Percentiles rank a stretch among this genome's conserved stretches.
phyloP scores from a whole-genome alignment of 2,797 vertebrate genomes.

The Delichon dasypus region DNA sequence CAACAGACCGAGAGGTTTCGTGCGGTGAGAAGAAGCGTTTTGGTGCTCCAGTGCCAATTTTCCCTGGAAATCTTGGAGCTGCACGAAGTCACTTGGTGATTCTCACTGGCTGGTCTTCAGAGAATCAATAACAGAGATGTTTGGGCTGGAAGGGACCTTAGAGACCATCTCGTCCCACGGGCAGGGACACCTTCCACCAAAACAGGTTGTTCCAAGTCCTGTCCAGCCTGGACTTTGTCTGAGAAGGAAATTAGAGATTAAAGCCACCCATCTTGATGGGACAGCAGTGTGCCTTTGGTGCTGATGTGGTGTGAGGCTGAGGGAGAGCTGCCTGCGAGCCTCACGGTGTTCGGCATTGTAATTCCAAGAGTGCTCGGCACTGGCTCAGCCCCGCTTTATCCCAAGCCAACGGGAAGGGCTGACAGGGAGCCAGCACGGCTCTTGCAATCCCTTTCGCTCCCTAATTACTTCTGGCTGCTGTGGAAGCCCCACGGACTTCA shows the following conservation, averaged over 20 bases:
- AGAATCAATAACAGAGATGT: not conserved
- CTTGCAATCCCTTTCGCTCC: not conserved
- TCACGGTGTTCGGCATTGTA: accelerated
- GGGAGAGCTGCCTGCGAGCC: accelerated
- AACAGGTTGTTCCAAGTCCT: not conserved
- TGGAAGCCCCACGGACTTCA: conserved; percentile 44
- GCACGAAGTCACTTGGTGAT: not conserved
- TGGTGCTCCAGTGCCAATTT: not conserved
- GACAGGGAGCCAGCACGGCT: not conserved
- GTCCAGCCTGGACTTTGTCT: not conserved
- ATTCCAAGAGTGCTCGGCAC: not conserved
- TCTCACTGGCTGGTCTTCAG: not conserved
- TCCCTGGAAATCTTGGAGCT: not conserved
- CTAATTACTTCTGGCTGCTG: conserved; percentile 50
- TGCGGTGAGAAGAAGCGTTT: not conserved
- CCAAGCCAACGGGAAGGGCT: not conserved
- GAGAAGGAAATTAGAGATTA: not conserved
- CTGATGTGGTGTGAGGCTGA: accelerated
- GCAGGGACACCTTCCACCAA: not conserved
- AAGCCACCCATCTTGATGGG: not conserved
- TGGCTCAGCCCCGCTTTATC: not conserved
- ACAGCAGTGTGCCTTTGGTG: not conserved
- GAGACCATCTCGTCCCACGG: accelerated
- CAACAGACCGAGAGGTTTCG: accelerated
- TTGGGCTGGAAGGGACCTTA: not conserved